Conservation (phyloP, 1,140 invertebrate genomes). For the Charaxes varanes region DNA sequence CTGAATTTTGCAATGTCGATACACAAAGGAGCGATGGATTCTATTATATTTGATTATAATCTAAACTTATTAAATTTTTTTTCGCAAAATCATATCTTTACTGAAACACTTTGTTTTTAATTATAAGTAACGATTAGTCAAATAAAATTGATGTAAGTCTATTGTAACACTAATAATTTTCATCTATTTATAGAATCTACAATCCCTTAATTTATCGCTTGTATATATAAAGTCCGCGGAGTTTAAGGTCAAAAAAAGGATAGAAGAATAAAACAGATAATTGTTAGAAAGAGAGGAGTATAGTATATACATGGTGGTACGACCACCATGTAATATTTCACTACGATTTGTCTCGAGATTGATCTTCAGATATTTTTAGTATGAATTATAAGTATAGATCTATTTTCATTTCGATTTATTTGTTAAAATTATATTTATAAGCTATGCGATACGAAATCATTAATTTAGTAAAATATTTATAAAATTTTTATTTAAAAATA, state of each 20-base stretch:
- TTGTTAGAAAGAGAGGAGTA: constrained; percentile 12
- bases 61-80: too few species aligned
- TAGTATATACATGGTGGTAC: constrained; percentile 4
- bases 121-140: background rate
- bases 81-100: background rate
- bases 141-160: constrained; percentile 4
- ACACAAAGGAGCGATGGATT: too few species aligned
- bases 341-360: constrained; percentile 5
- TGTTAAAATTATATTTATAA: too few species aligned
- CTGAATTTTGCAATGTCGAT: background rate
- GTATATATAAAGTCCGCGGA: constrained; percentile 31
- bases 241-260: constrained; percentile 61
- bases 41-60: too few species aligned
- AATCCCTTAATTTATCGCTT: constrained; percentile 13
- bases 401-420: too few species aligned
- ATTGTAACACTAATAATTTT: too few species aligned
- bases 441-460: too few species aligned
- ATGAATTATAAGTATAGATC: background rate
- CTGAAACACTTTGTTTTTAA: background rate
- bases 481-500: too few species aligned
- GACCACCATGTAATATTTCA: background rate
- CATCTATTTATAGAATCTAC: constrained; percentile 16
- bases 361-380: constrained; percentile 11
- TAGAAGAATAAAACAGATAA: constrained; percentile 6
- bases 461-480: too few species aligned